Evolutionary conservation across 2,888 invertebrate genomes (phyloP).

Genomic region (Meta bourneti): DNA sequence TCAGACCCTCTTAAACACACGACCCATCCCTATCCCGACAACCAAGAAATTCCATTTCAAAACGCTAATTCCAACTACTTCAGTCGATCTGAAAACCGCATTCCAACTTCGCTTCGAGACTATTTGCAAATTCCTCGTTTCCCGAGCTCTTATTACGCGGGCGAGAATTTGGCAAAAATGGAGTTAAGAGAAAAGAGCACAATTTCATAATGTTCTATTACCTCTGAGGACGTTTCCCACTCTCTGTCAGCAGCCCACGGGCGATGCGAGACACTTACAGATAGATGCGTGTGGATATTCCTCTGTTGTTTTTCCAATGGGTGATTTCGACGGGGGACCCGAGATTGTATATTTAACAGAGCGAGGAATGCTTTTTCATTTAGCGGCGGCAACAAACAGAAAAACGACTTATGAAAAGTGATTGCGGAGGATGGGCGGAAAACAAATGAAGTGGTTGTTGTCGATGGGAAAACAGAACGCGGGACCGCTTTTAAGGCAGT

Average conservation of each 20-base stretch:
- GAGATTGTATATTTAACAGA: constrained; percentile 60
- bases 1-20: neutral
- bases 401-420: constrained; percentile 63
- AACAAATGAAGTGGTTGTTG: constrained; percentile 48
- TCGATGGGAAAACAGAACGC: constrained; percentile 43
- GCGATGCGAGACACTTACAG: neutral
- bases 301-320: neutral
- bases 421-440: constrained; percentile 19
- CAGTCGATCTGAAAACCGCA: constrained; percentile 21
- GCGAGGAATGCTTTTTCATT: constrained; percentile 57
- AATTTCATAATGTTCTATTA: constrained; percentile 67
- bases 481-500: neutral
- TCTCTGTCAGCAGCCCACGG: constrained; percentile 1
- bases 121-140: neutral
- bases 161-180: constrained; percentile 42
- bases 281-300: neutral
- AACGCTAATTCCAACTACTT: constrained; percentile 34
- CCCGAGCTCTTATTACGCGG: constrained; percentile 41
- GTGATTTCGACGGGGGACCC: neutral
- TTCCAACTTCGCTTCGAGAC: constrained; percentile 7
- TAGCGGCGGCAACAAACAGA: constrained; percentile 21
- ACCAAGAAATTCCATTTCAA: constrained; percentile 19
- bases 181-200: constrained; percentile 61
- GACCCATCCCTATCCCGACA: constrained; percentile 6
- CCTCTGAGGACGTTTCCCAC: constrained; percentile 16